These are phyloP conservation scores for Drosophila mayaguana DNA, from an alignment of 2,888 invertebrate genomes.

Conservation along the genomic window DNA sequence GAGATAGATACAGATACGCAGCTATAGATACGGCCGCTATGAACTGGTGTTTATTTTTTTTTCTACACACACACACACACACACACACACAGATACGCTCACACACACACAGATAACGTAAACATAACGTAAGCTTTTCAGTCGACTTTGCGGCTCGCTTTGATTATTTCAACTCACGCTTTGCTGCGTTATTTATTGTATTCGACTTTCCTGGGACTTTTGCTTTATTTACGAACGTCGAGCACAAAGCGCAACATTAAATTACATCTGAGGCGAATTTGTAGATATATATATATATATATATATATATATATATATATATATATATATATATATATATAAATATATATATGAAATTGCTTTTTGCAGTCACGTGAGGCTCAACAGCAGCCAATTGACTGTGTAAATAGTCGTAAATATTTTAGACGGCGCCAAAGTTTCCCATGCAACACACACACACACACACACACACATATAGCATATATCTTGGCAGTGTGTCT, in stretches of 20 bases:
- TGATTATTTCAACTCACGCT: conserved; percentile 34
- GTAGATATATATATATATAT: conserved; percentile 10
- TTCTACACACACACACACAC: neutral
- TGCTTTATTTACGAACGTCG: conserved; percentile 47
- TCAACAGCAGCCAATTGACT: conserved; percentile 57
- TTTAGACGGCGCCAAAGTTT: conserved; percentile 62
- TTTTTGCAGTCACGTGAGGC: conserved; percentile 47
- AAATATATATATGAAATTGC: conserved; percentile 23
- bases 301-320: too few species aligned
- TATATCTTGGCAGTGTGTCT: neutral
- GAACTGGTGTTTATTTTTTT: conserved; percentile 22
- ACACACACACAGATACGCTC: neutral
- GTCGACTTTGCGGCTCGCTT: conserved; percentile 24
- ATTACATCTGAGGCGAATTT: conserved; percentile 36
- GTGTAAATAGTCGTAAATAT: conserved; percentile 73
- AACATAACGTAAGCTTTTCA: conserved; percentile 46
- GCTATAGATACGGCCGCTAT: conserved; percentile 28
- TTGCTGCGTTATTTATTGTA: conserved; percentile 32
- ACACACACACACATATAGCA: neutral
- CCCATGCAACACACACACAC: conserved; percentile 6
- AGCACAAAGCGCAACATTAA: conserved; percentile 41
- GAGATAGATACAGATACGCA: conserved; percentile 4
- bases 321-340: conserved; percentile 9
- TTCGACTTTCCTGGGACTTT: conserved; percentile 17
- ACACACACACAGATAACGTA: conserved; percentile 20